Evolutionary conservation across 2,113 vertebrate species (phyloP).

Genomic region (cattle (Bos taurus)): DNA sequence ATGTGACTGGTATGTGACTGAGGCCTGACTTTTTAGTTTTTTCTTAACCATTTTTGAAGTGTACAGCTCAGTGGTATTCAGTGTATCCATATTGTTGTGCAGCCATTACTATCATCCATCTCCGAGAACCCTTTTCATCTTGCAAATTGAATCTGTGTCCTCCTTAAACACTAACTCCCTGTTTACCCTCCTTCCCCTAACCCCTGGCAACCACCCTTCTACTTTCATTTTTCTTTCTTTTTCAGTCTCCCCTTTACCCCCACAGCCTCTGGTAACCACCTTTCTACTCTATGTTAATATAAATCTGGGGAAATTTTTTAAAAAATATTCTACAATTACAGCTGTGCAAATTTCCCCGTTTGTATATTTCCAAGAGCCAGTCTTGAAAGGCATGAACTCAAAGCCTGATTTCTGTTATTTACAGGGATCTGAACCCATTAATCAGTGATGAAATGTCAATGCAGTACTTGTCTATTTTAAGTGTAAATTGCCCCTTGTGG

Average conservation of each 20-base stretch:
- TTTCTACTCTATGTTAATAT: neutral
- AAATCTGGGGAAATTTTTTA: neutral
- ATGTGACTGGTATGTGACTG: neutral
- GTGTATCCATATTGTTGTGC: neutral
- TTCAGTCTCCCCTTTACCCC: neutral
- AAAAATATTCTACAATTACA: neutral
- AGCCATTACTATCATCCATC: neutral
- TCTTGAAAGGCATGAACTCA: neutral
- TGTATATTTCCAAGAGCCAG: slow-evolving; percentile 29
- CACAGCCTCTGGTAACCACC: neutral
- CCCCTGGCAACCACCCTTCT: neutral
- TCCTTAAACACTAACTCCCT: neutral
- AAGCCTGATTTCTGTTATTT: neutral
- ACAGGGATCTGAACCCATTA: neutral
- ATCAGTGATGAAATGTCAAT: neutral
- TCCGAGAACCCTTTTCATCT: neutral
- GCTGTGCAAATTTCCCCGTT: neutral
- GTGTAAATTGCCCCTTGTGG: neutral
- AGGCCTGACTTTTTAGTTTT: neutral
- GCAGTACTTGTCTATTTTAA: neutral
- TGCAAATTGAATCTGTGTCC: neutral
- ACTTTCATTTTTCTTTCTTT: neutral
- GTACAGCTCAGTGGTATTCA: neutral
- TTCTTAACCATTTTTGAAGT: neutral
- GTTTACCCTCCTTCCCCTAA: neutral